phyloP scores from a whole-genome alignment of 2,888 invertebrate genomes.

The Leucophenga maculata region DNA sequence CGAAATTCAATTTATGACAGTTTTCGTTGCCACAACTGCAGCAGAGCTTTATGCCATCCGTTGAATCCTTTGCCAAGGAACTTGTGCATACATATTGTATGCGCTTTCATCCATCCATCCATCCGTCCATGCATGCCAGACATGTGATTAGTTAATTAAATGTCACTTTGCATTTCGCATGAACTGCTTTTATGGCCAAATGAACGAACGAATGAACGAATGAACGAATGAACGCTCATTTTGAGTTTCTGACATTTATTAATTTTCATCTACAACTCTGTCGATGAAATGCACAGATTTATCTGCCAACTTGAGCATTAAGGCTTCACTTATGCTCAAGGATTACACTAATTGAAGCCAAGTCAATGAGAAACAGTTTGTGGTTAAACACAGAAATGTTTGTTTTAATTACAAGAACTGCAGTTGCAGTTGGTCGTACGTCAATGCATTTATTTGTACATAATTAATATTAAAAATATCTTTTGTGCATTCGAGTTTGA shows the following conservation, averaged over 20 bases:
- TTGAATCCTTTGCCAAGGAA: no score
- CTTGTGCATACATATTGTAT: no score
- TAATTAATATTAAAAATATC: no score
- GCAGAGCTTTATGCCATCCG: no score
- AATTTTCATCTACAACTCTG: constrained; percentile 43
- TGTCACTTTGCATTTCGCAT: constrained; percentile 48
- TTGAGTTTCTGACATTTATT: constrained; percentile 48
- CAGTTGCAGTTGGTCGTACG: no score
- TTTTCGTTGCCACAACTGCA: background rate
- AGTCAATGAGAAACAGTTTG: background rate
- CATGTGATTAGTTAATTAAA: constrained; percentile 62
- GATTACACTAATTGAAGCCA: background rate
- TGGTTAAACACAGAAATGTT: no score
- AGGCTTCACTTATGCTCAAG: no score
- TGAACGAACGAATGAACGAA: no score
- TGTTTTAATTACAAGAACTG: no score
- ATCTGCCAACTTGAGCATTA: no score
- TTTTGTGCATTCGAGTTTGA: no score
- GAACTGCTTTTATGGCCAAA: constrained; percentile 43
- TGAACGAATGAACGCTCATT: background rate
- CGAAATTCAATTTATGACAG: constrained; percentile 2
- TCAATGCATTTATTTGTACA: no score
- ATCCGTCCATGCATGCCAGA: constrained; percentile 3
- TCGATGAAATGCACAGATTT: background rate
- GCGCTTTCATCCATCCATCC: background rate